phyloP scores from a whole-genome alignment of 2,888 invertebrate species.

The Polylopha cassiicola region DNA sequence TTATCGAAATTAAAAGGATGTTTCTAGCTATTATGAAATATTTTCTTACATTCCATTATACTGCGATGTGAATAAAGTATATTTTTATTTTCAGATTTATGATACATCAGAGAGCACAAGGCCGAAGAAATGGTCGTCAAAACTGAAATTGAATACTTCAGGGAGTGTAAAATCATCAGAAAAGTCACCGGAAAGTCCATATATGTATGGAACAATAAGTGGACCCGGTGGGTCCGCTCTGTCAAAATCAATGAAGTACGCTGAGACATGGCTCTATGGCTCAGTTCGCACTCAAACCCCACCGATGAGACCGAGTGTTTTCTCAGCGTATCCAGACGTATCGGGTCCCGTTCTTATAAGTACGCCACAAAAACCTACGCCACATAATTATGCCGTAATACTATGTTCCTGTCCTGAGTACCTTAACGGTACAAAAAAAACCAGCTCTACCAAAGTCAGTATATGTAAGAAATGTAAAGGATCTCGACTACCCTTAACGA shows the following conservation, averaged over 20 bases:
- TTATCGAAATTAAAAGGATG: conserved; percentile 5
- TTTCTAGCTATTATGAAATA: conserved; percentile 4
- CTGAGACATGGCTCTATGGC: conserved; percentile 91
- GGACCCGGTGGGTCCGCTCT: conserved; percentile 83
- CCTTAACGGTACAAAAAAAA: conserved; percentile 84
- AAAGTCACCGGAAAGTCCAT: conserved; percentile 67
- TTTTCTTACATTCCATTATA: conserved; percentile 2
- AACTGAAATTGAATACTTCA: conserved; percentile 78
- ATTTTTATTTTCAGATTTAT: conserved; percentile 63
- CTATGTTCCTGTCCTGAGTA: conserved; percentile 90
- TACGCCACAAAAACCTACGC: conserved; percentile 74
- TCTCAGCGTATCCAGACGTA: conserved; percentile 67
- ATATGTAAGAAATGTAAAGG: conserved; percentile 91
- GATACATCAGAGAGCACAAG: conserved; percentile 73
- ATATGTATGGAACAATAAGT: conserved; percentile 69
- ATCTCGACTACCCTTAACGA: conserved; percentile 83
- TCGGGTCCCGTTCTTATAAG: conserved; percentile 69
- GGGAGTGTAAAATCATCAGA: conserved; percentile 67
- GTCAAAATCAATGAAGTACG: conserved; percentile 90
- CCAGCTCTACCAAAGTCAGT: conserved; percentile 84
- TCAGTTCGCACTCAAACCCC: conserved; percentile 80
- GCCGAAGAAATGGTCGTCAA: conserved; percentile 84
- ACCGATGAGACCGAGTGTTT: conserved; percentile 67
- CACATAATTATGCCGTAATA: conserved; percentile 83
- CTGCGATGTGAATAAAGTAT: conserved; percentile 3